Evolutionary conservation across 2,888 invertebrate genomes (phyloP).

Genomic region (Hirudinaria manillensis): DNA sequence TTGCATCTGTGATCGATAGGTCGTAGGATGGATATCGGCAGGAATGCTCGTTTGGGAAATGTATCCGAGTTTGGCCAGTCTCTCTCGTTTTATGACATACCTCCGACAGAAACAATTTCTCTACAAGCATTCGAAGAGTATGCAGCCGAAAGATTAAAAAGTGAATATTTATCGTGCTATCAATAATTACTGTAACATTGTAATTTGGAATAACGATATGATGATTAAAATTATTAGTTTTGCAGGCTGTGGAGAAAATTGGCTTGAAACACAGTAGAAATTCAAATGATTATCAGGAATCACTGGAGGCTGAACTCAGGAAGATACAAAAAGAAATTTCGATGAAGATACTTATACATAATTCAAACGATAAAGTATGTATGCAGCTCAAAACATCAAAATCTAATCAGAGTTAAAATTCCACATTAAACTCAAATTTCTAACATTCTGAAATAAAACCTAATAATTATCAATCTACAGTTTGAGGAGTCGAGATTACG

Average conservation of each 20-base stretch:
- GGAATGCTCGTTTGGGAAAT: too few relatives aligned
- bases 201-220: not conserved
- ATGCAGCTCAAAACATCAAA: too few relatives aligned
- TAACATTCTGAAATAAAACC: not conserved
- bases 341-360: constrained; percentile 18
- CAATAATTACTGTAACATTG: not conserved
- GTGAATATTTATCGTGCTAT: constrained; percentile 39
- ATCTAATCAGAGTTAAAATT: not conserved
- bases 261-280: constrained; percentile 54
- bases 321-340: constrained; percentile 23
- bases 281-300: constrained; percentile 45
- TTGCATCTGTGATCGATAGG: too few relatives aligned
- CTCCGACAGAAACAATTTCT: constrained; percentile 69
- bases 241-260: constrained; percentile 72
- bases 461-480: constrained; percentile 4
- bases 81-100: constrained; percentile 65
- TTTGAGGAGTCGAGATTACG: constrained; percentile 31
- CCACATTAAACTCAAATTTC: not conserved
- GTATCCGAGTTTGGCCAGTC: constrained; percentile 25
- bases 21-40: too few relatives aligned
- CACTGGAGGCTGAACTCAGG: constrained; percentile 45
- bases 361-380: not conserved
- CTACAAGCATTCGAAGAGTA: constrained; percentile 80
- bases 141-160: constrained; percentile 73
- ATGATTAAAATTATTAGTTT: constrained; percentile 53